These are phyloP conservation scores for Stigmatopora argus DNA, from an alignment of 2,113 vertebrate species.

Conservation along the genomic window DNA sequence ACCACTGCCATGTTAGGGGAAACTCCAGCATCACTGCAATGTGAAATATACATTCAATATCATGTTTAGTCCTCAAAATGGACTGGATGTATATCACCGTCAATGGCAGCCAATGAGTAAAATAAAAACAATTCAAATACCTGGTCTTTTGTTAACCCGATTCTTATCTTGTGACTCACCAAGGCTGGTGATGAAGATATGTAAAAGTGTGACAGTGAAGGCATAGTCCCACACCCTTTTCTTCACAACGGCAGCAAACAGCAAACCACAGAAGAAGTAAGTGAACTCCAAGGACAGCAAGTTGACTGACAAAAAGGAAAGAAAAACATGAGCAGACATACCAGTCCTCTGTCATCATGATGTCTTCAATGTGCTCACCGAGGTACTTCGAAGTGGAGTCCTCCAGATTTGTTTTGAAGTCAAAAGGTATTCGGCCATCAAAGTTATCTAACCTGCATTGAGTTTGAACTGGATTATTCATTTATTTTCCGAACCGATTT, in stretches of 20 bases:
- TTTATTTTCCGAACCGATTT: background rate
- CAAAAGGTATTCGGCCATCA: constrained; percentile 78
- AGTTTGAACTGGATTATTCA: background rate
- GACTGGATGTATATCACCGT: no score
- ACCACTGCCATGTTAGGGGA: constrained; percentile 79
- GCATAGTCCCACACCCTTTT: constrained; percentile 84
- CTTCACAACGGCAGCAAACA: constrained; percentile 78
- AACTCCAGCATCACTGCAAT: constrained; percentile 80
- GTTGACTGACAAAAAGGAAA: constrained; percentile 49
- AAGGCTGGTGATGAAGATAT: constrained; percentile 72
- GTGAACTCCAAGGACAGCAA: constrained; percentile 77
- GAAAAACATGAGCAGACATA: background rate
- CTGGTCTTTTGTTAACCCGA: no score
- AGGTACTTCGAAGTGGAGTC: constrained; percentile 78
- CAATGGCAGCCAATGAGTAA: no score
- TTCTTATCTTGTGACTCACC: constrained; percentile 53
- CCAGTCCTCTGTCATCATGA: no score
- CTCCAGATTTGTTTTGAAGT: constrained; percentile 79
- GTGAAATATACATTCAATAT: constrained; percentile 4
- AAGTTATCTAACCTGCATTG: constrained; percentile 71
- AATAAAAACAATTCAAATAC: no score
- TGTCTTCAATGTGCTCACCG: constrained; percentile 57
- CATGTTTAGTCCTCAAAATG: no score
- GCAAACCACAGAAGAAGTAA: constrained; percentile 76
- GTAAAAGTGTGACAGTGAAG: constrained; percentile 76